Conservation (phyloP, 2,113 vertebrate genomes). For the Balaeniceps rex region DNA sequence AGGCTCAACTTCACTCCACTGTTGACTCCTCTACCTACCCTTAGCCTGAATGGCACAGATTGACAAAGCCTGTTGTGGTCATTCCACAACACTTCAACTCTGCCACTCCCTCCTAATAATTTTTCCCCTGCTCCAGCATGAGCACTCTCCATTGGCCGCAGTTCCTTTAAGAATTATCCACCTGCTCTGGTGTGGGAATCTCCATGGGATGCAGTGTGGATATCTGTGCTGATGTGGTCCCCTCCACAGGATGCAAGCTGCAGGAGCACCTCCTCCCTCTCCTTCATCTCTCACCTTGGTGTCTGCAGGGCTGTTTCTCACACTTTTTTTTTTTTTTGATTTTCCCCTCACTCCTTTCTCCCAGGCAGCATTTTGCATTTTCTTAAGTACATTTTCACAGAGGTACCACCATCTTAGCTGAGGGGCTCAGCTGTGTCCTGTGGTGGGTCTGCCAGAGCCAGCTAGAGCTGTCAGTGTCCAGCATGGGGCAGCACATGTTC, state of each 20-base stretch:
- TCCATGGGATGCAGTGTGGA: not conserved
- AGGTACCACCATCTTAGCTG: rapidly evolving
- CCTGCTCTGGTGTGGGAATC: rapidly evolving
- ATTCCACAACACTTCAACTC: not conserved
- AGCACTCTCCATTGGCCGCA: rapidly evolving
- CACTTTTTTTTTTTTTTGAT: not conserved
- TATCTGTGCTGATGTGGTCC: not conserved
- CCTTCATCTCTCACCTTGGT: not conserved
- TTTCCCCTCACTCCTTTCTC: not conserved
- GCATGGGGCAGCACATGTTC: not conserved
- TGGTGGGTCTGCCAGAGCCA: rapidly evolving
- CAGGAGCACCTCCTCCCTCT: not conserved
- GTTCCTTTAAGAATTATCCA: not conserved
- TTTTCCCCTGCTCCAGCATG: not conserved
- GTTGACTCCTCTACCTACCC: not conserved
- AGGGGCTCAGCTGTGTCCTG: not conserved
- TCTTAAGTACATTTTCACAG: not conserved
- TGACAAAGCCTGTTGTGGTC: not conserved
- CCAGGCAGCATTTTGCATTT: not conserved
- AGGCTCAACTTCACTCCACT: not conserved
- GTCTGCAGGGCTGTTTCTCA: not conserved
- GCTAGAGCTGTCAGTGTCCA: not conserved
- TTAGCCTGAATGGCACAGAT: not conserved
- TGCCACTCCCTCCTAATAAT: not conserved
- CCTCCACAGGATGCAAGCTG: not conserved